Percentiles rank a stretch among this genome's conserved stretches.
Evolutionary conservation across 1,140 invertebrate species (phyloP).

Genomic region (Drosophila subpulchrella): DNA sequence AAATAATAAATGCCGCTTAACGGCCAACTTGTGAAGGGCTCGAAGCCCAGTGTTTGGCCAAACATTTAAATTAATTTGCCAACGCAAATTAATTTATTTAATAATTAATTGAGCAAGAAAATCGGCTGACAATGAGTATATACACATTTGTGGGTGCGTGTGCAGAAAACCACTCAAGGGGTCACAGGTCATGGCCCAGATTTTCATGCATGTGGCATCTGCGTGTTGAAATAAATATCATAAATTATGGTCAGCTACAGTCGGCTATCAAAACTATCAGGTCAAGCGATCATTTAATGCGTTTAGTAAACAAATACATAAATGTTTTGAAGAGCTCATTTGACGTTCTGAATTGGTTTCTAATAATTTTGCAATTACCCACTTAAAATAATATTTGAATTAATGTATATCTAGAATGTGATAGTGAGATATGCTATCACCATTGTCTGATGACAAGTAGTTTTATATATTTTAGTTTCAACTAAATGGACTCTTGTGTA

Average conservation of each 20-base stretch:
- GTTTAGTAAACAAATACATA: conserved; percentile 7
- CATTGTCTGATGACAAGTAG: too few species aligned
- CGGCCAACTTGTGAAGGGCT: conserved; percentile 42
- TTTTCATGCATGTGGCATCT: conserved; percentile 71
- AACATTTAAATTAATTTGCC: conserved; percentile 82
- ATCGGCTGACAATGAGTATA: conserved; percentile 68
- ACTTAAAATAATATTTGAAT: background rate
- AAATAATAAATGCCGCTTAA: conserved; percentile 70
- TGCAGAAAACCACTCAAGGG: conserved; percentile 1
- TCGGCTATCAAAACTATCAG: conserved; percentile 14
- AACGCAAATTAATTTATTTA: conserved; percentile 81
- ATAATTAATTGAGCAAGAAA: conserved; percentile 83
- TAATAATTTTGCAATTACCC: background rate
- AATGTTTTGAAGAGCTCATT: background rate
- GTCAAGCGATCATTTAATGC: conserved; percentile 8
- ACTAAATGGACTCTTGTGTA: too few species aligned
- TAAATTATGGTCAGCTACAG: conserved; percentile 63
- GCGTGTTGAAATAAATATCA: conserved; percentile 72
- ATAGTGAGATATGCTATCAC: too few species aligned
- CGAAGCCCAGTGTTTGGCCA: conserved; percentile 38
- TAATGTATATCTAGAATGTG: too few species aligned
- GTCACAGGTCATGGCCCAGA: conserved; percentile 56
- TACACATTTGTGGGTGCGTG: conserved; percentile 45
- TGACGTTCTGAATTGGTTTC: conserved; percentile 1
- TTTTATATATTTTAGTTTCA: too few species aligned